Percentiles rank a stretch among this genome's conserved stretches.
Conservation (phyloP, 92 coral and sea anemone species). For the Phymanthus crucifer region DNA sequence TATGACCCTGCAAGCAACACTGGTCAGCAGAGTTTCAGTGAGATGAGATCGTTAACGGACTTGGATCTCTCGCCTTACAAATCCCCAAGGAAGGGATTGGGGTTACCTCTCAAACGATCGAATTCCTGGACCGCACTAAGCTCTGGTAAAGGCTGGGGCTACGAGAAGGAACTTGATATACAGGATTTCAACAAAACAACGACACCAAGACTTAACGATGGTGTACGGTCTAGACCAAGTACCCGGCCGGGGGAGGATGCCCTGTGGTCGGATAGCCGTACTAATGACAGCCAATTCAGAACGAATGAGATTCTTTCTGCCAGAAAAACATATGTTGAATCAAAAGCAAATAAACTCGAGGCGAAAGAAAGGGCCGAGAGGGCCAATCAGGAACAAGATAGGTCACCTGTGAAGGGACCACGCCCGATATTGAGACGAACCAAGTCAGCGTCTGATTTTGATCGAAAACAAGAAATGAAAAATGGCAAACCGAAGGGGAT, state of each 20-base stretch:
- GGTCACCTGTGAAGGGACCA: conserved; percentile 64
- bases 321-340: conserved; percentile 63
- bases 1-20: conserved; percentile 17
- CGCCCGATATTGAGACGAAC: conserved; percentile 89
- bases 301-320: conserved; percentile 45
- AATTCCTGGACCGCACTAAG: conserved; percentile 82
- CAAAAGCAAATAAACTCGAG: conserved; percentile 84
- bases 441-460: conserved; percentile 84
- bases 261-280: conserved; percentile 22
- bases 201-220: conserved; percentile 18
- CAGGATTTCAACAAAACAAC: conserved; percentile 14
- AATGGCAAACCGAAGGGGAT: conserved; percentile 86
- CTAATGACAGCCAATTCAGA: conserved; percentile 13
- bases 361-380: conserved; percentile 70
- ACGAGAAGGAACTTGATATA: background rate
- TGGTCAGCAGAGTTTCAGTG: conserved; percentile 23
- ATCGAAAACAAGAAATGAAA: conserved; percentile 68
- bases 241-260: conserved; percentile 51
- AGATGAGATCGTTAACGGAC: conserved; percentile 71
- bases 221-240: conserved; percentile 45
- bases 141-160: conserved; percentile 30
- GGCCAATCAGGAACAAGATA: conserved; percentile 53
- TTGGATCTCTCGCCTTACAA: conserved; percentile 63
- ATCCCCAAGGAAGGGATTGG: conserved; percentile 30
- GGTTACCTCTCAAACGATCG: conserved; percentile 61